Evolutionary conservation across 2,797 vertebrate genomes (phyloP).

Genomic region (Paramormyrops hopkinsi): DNA sequence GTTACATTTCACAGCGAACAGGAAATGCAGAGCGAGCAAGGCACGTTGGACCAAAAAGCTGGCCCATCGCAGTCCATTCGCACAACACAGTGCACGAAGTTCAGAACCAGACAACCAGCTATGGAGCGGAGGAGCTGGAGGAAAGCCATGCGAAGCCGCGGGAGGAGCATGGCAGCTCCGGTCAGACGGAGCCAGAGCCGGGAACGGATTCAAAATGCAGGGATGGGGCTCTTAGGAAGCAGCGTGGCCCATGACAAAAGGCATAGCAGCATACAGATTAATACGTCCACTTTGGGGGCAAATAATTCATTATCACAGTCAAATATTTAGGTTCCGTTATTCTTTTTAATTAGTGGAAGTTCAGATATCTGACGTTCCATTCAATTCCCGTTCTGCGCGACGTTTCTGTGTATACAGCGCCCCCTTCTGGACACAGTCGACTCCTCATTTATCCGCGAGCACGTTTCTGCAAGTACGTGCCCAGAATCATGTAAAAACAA

Average conservation of each 20-base stretch:
- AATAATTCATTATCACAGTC: not conserved
- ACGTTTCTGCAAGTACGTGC: not conserved
- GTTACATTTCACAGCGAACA: not conserved
- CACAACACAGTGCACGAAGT: not conserved
- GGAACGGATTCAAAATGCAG: not conserved
- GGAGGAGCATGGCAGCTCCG: not conserved
- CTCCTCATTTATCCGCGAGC: not conserved
- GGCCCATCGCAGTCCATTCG: not conserved
- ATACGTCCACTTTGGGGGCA: not conserved
- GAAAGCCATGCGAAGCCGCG: not conserved
- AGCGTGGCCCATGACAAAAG: not conserved
- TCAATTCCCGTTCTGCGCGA: not conserved
- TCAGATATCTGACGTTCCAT: not conserved
- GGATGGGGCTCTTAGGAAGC: not conserved
- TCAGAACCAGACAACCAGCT: not conserved
- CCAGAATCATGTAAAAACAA: not conserved
- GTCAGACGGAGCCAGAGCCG: not conserved
- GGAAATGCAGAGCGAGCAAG: not conserved
- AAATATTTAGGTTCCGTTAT: not conserved
- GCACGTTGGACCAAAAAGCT: not conserved
- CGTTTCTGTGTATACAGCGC: not conserved
- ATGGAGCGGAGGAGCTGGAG: not conserved
- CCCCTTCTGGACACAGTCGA: constrained; percentile 6
- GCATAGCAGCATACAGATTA: not conserved
- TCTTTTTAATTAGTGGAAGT: not conserved